These are phyloP conservation scores for Teinopalpus imperialis DNA, from an alignment of 2,888 invertebrate species.

Conservation along the genomic window DNA sequence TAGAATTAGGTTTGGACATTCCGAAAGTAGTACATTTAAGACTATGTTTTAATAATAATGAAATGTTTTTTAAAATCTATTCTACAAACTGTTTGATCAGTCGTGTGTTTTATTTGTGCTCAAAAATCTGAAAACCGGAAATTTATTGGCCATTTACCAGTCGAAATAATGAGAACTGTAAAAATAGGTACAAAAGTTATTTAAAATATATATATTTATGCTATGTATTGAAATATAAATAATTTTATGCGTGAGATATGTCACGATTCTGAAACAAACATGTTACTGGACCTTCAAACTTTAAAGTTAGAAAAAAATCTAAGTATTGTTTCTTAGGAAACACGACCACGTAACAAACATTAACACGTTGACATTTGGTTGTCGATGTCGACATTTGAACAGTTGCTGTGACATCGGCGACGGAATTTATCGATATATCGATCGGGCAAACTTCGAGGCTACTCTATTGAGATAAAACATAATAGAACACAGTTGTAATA, in stretches of 20 bases:
- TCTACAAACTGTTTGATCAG: no score
- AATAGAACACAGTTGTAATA: background rate
- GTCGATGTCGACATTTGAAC: constrained; percentile 43
- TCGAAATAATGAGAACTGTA: no score
- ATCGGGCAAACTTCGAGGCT: constrained; percentile 29
- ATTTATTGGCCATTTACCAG: no score
- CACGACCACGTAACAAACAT: constrained; percentile 28
- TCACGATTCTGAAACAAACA: constrained; percentile 10
- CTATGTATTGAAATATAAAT: no score
- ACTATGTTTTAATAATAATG: no score
- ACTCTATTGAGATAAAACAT: constrained; percentile 30
- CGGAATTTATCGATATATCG: constrained; percentile 36
- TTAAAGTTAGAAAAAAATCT: background rate
- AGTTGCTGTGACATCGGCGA: constrained; percentile 43
- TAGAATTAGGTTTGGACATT: constrained; percentile 12
- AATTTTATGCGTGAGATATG: background rate
- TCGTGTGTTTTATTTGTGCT: no score
- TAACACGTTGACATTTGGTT: constrained; percentile 47
- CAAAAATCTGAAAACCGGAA: no score
- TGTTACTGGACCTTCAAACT: constrained; percentile 5
- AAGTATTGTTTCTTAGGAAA: constrained; percentile 29
- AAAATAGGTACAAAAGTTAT: no score
- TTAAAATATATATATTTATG: no score
- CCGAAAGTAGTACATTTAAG: no score
- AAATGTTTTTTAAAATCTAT: no score